Evolutionary conservation across 92 coral and sea anemone species (phyloP).

Genomic region (Blastomussa wellsi): DNA sequence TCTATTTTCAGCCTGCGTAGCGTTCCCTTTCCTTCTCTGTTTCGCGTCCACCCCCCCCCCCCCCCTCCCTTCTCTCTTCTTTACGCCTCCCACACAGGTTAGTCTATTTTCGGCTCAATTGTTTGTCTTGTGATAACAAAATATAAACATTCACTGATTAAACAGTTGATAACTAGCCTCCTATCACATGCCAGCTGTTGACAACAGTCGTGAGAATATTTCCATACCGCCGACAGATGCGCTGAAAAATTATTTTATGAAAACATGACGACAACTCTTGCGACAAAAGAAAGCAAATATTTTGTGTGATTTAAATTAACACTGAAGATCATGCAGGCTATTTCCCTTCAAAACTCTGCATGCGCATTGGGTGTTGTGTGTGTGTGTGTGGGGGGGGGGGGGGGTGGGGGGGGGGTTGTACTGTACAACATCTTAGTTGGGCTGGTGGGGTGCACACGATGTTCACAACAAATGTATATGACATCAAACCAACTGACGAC

Average conservation of each 20-base stretch:
- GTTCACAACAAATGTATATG: neutral
- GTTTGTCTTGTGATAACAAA: neutral
- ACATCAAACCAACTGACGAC: neutral
- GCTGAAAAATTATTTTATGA: neutral
- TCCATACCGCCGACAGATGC: conserved; percentile 6
- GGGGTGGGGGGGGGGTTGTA: neutral
- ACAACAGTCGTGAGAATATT: neutral
- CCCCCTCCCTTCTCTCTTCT: no score
- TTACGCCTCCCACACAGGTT: no score
- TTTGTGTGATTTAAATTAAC: no score
- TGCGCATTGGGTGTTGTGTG: no score
- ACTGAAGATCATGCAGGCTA: no score
- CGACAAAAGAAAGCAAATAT: no score
- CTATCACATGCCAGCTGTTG: neutral
- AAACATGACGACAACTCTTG: neutral
- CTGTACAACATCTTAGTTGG: neutral
- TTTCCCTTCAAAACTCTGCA: no score
- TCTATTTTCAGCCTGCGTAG: conserved; percentile 3
- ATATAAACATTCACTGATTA: neutral
- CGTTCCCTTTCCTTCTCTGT: no score
- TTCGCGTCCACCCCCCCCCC: no score
- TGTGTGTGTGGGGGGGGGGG: neutral
- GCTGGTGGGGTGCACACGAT: neutral
- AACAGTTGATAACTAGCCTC: neutral
- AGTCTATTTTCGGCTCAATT: neutral